These are phyloP conservation scores for Anolis carolinensis DNA, from an alignment of 2,113 vertebrate genomes.

Conservation along the genomic window DNA sequence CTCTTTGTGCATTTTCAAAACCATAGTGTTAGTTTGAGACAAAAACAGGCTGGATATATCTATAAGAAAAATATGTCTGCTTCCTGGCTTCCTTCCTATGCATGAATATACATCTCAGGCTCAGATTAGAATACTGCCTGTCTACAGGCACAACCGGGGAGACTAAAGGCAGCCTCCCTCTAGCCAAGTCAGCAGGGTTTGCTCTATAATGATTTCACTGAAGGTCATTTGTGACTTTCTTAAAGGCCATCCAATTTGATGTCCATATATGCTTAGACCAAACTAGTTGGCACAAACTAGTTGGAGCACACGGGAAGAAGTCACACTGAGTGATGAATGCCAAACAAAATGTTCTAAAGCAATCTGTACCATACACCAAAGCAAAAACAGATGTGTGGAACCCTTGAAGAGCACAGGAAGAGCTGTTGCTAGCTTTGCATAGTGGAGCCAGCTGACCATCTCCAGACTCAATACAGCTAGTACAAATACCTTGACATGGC, in stretches of 20 bases:
- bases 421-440: neutral
- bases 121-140: neutral
- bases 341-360: too few relatives aligned
- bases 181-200: constrained; percentile 27
- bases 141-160: constrained; percentile 9
- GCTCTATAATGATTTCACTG: constrained; percentile 19
- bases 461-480: neutral
- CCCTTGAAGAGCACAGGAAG: constrained; percentile 9
- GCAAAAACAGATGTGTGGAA: constrained; percentile 12
- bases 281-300: too few relatives aligned
- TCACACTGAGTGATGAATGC: too few relatives aligned
- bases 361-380: too few relatives aligned
- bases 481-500: neutral
- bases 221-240: constrained; percentile 24
- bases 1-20: too few relatives aligned
- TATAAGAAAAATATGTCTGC: neutral
- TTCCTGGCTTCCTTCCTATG: neutral
- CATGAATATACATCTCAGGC: neutral
- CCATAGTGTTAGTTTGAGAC: too few relatives aligned
- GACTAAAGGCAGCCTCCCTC: constrained; percentile 29
- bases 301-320: too few relatives aligned
- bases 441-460: neutral
- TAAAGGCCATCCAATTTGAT: neutral
- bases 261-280: too few relatives aligned
- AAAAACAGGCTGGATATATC: neutral